Evolutionary conservation across 2,113 vertebrate genomes (phyloP), one percentile per base, ranked within the genome.

Genomic region (Tachysurus fulvidraco): DNA sequence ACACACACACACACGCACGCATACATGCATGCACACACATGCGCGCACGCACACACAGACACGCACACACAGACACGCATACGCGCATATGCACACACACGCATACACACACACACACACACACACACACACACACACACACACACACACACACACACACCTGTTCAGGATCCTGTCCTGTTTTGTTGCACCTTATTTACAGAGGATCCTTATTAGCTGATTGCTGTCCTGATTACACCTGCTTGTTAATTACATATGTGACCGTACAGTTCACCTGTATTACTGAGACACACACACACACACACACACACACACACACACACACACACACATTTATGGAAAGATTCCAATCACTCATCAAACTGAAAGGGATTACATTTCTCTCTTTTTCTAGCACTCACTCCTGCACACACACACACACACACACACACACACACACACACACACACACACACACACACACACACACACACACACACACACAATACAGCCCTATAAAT

Each of bases 281-380:
- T 83, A 77, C 41, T 36, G 7, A 52, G n/a, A 74, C 6, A 46
- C 19, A 73, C 21, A 25, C 21, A 46, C 69, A 62, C 87, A 86
- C 67, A 14, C 59, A 81, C 83, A 64, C 57, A 13, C 44, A 65
- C 84, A 46, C 83, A 85, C 69, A 79, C 71, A 77, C 60, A 83
- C 76, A 71, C 65, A 55, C 65, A 52, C 83, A 55, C 67, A 28
- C 55, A 21, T 82, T 71, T 88, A n/a, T 59, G 30, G 36, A 52
- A 88, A 69, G 21, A 84, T 81, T 86, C 86, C 78, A 83, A 54
- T 76, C 67, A 78, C 81, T 57, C 62, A 78, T 82, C 83, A 85
- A 30, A 62, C 41, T 64, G 19, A 85, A 73, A 62, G 46, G 57
- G 73, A 78, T 85, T 85, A 78, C 71, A 74, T 76, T 65, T 64